Percentiles rank a stretch among this genome's conserved stretches.
phyloP scores from a whole-genome alignment of 2,888 invertebrate genomes.

The Tachina lurida region DNA sequence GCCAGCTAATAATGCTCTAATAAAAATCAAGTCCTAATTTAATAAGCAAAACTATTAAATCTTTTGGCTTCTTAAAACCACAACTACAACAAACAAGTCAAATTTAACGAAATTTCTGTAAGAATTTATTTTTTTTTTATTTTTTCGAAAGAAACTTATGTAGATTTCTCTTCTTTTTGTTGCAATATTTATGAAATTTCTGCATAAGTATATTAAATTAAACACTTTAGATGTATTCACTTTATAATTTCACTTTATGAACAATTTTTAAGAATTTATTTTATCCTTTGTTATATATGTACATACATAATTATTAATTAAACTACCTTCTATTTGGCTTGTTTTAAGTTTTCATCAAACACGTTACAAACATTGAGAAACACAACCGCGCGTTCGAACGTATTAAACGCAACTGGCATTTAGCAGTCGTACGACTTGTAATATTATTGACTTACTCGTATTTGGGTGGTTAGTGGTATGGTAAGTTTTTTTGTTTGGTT shows the following conservation, averaged over 20 bases:
- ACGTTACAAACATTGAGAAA: slow-evolving; percentile 38
- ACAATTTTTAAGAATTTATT: slow-evolving; percentile 21
- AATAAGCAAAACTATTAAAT: background rate
- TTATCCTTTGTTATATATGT: slow-evolving; percentile 56
- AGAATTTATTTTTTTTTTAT: slow-evolving; percentile 23
- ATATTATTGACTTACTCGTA: slow-evolving; percentile 64
- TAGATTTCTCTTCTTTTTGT: slow-evolving; percentile 52
- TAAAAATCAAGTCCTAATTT: slow-evolving; percentile 38
- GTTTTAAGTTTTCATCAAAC: slow-evolving; percentile 21
- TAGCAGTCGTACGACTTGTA: slow-evolving; percentile 72
- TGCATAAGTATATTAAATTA: too few relatives aligned
- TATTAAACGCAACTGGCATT: slow-evolving; percentile 79
- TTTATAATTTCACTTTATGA: slow-evolving; percentile 32
- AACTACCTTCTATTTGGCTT: slow-evolving; percentile 46
- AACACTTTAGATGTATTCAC: background rate
- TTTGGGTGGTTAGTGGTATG: slow-evolving; percentile 53
- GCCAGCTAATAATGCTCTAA: slow-evolving; percentile 19
- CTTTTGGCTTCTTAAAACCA: slow-evolving; percentile 28
- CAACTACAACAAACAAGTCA: slow-evolving; percentile 36
- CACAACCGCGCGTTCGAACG: slow-evolving; percentile 79
- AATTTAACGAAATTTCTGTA: slow-evolving; percentile 27
- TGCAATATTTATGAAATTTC: background rate
- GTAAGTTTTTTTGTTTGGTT: slow-evolving; percentile 58
- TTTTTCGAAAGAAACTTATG: slow-evolving; percentile 19
- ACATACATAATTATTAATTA: background rate